Conservation (phyloP, 2,797 vertebrate genomes). For the Helarctos malayanus region DNA sequence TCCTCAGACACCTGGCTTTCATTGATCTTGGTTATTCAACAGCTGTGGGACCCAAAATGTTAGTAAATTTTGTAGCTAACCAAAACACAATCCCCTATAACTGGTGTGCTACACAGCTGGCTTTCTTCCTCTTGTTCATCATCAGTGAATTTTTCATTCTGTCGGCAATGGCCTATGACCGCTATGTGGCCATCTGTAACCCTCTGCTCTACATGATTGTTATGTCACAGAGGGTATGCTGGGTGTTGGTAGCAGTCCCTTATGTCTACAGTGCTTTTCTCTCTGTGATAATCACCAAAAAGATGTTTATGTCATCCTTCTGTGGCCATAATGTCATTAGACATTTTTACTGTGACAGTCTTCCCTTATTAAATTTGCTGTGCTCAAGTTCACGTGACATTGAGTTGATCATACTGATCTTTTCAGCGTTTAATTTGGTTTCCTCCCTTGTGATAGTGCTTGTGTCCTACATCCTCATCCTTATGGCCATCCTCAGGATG, state of each 20-base stretch:
- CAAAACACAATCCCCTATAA: neutral
- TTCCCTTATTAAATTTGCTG: constrained; percentile 43
- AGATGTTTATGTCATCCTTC: constrained; percentile 54
- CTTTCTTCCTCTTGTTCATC: constrained; percentile 51
- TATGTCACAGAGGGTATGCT: constrained; percentile 25
- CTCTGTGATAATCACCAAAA: constrained; percentile 20
- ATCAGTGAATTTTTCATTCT: constrained; percentile 67
- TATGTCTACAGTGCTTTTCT: neutral
- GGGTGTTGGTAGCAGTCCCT: neutral
- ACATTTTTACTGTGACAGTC: constrained; percentile 59
- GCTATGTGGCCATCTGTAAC: too few relatives aligned
- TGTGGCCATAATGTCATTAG: constrained; percentile 32
- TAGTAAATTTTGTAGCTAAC: neutral
- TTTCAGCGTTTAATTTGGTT: constrained; percentile 36
- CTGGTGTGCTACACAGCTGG: neutral
- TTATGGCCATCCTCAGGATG: neutral
- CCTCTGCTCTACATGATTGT: constrained; percentile 44
- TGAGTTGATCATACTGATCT: constrained; percentile 46
- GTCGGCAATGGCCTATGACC: neutral
- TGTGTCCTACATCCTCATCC: constrained; percentile 5
- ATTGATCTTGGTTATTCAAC: constrained; percentile 58
- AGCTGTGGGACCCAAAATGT: constrained; percentile 36
- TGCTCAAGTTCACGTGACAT: neutral
- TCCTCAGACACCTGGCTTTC: constrained; percentile 56
- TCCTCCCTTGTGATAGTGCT: neutral